These are phyloP conservation scores for Hyalella azteca DNA, from an alignment of 2,888 invertebrate species.

Conservation along the genomic window DNA sequence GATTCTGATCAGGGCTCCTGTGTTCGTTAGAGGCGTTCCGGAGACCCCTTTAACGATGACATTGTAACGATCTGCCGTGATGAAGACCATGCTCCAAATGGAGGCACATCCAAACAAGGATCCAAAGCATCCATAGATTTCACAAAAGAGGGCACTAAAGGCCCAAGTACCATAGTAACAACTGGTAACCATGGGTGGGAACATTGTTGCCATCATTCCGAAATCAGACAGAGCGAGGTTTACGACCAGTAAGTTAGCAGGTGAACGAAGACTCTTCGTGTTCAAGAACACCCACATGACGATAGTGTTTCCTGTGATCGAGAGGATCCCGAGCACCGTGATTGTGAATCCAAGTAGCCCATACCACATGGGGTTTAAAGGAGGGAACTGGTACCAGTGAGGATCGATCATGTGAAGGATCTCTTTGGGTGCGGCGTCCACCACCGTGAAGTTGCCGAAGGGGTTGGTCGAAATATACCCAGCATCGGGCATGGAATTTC, in stretches of 20 bases:
- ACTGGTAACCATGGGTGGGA: constrained; percentile 62
- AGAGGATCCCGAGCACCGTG: constrained; percentile 47
- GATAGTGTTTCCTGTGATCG: constrained; percentile 57
- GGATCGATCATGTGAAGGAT: constrained; percentile 60
- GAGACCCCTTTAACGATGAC: constrained; percentile 62
- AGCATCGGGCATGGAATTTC: constrained; percentile 33
- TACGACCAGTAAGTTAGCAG: constrained; percentile 62
- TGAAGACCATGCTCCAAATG: constrained; percentile 64
- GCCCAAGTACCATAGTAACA: constrained; percentile 64
- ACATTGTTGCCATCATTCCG: constrained; percentile 59
- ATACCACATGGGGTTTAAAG: constrained; percentile 60
- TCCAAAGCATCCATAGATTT: constrained; percentile 64
- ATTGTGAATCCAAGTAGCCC: constrained; percentile 53
- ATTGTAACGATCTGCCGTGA: constrained; percentile 64
- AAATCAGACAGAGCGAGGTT: constrained; percentile 63
- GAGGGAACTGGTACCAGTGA: constrained; percentile 60
- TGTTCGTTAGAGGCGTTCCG: constrained; percentile 59
- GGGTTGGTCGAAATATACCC: constrained; percentile 48
- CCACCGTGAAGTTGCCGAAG: constrained; percentile 53
- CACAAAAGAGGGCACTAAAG: constrained; percentile 62
- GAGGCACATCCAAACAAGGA: constrained; percentile 64
- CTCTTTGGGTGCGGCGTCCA: constrained; percentile 58
- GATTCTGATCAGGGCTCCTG: constrained; percentile 50
- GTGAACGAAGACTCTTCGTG: constrained; percentile 61
- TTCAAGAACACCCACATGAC: constrained; percentile 60